phyloP scores from a whole-genome alignment of 2,797 vertebrate genomes.

The Malacoraja senta region DNA sequence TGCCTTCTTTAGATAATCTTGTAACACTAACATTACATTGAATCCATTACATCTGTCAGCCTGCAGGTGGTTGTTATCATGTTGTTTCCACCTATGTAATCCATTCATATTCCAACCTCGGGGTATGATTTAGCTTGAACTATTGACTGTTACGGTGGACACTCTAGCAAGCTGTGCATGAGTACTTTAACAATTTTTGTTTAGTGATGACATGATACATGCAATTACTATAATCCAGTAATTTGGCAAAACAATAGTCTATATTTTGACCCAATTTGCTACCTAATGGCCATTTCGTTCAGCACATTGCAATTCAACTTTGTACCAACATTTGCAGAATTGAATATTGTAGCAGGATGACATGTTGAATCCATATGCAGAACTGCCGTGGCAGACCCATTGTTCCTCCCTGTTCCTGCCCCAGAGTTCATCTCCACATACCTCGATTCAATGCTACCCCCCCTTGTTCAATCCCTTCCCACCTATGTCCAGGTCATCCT shows the following conservation, averaged over 20 bases:
- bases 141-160: not conserved
- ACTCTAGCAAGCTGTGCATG: not conserved
- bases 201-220: not conserved
- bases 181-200: not conserved
- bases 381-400: too few relatives aligned
- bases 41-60: not conserved
- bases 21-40: not conserved
- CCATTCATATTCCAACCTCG: not conserved
- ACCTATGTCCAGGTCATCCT: too few relatives aligned
- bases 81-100: not conserved
- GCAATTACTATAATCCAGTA: not conserved
- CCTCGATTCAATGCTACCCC: too few relatives aligned
- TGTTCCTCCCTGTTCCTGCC: too few relatives aligned
- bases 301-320: not conserved
- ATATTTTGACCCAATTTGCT: not conserved
- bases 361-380: too few relatives aligned
- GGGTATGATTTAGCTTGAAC: not conserved
- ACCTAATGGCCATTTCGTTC: not conserved
- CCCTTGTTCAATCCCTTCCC: too few relatives aligned
- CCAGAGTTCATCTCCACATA: too few relatives aligned
- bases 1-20: not conserved
- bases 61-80: not conserved
- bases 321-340: too few relatives aligned
- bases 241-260: not conserved
- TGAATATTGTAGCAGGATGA: too few relatives aligned